A percentile compares a stretch with the other conserved stretches of the same genome.
phyloP scores from a whole-genome alignment of 2,797 vertebrate genomes.

The Enteromius viviparus region DNA sequence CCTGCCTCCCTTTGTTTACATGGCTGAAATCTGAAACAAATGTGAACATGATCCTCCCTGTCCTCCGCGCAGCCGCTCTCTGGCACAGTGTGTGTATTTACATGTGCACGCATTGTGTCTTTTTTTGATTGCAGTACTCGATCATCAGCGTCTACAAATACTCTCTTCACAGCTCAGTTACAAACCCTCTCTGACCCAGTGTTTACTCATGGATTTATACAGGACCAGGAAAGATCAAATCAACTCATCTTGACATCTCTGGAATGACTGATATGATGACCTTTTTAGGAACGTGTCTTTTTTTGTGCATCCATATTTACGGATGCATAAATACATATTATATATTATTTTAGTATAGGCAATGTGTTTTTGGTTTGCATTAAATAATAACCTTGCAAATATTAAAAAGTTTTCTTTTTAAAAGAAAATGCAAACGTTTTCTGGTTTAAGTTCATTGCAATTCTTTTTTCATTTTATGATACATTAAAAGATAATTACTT shows the following conservation, averaged over 20 bases:
- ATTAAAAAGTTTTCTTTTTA: too few relatives aligned
- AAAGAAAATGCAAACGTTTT: too few relatives aligned
- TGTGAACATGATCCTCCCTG: constrained; percentile 67
- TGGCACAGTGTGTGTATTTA: constrained; percentile 20
- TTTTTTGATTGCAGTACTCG: constrained; percentile 17
- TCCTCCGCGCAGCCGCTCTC: constrained; percentile 41
- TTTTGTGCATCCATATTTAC: not conserved
- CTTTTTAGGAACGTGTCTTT: constrained; percentile 7
- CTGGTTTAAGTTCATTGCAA: too few relatives aligned
- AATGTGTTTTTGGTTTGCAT: not conserved
- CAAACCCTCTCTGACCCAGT: constrained; percentile 7
- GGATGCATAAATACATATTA: not conserved
- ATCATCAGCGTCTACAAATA: constrained; percentile 40
- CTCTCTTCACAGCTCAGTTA: constrained; percentile 30
- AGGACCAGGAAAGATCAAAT: constrained; percentile 32
- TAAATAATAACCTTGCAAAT: not conserved
- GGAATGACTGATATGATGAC: not conserved
- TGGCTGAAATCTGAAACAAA: constrained; percentile 74
- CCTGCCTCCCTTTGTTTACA: constrained; percentile 72
- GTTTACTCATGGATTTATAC: constrained; percentile 7
- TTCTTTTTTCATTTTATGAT: too few relatives aligned
- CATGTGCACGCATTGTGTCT: constrained; percentile 23
- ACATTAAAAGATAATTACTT: too few relatives aligned
- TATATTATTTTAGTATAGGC: not conserved
- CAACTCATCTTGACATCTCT: constrained; percentile 12